Evolutionary conservation across 2,888 invertebrate genomes (phyloP), one percentile per base, ranked within the genome.

Genomic region (Nasonovia ribisnigri): DNA sequence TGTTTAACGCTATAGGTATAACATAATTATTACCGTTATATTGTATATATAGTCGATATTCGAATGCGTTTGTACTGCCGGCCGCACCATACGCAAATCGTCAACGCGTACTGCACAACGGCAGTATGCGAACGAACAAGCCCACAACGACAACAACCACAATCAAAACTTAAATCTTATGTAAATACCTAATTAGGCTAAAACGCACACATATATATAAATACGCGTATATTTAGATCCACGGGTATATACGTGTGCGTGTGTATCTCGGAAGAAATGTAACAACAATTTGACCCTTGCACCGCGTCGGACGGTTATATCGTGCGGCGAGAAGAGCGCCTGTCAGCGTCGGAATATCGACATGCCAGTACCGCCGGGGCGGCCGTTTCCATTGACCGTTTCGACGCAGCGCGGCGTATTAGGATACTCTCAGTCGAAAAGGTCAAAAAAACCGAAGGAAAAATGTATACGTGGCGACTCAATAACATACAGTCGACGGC

Each of bases 1-100:
- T 92, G 92, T 92, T 67, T 67, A 92, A 87, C 87, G 92, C 92
- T 87, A 43, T 60, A 67, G 42, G 60, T 48, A 87, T 16, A 91
- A 86, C 60, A 60, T 92, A 92, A 92, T 92, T 88, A 92, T 92
- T 54, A 92, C 92, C 92, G 92, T 92, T 92, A 92, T 92, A 92
- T 54, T 24, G 43, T 60, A 51, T 42, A 48, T 48, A 77, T 43
- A 43, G 57, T 8, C 57, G 60, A 57, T 60, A 84, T 46, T 26
- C 46, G 86, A 86, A 46, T 26, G n/a, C 42, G 42, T 89, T 43
- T 42, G 16, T 84, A 3, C n/a, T n/a, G 51, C 20, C 60, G 89
- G 36, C 36, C 29, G 89, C 46, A 43, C n/a, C 20, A 20, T 90
- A 43, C 43, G 60, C 42, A 54, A 88, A 88, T 88, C 42, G 42